phyloP scores from a whole-genome alignment of 2,888 invertebrate species.

The Taenaris catops region DNA sequence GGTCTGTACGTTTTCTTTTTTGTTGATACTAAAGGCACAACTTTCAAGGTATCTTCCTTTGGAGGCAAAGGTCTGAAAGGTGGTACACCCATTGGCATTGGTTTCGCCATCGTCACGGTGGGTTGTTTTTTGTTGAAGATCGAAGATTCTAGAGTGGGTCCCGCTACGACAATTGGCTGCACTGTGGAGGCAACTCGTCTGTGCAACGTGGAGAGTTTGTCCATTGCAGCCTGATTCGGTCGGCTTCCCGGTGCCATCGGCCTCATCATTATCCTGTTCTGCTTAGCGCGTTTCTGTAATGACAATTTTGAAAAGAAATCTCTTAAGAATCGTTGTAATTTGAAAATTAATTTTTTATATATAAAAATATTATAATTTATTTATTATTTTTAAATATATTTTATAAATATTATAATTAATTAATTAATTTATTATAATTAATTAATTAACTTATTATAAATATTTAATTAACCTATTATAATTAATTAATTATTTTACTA shows the following conservation, averaged over 20 bases:
- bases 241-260: conserved; percentile 49
- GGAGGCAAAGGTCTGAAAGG: conserved; percentile 89
- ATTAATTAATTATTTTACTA: too few relatives aligned
- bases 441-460: too few relatives aligned
- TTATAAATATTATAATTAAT: too few relatives aligned
- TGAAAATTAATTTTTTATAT: too few relatives aligned
- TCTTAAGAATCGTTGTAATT: too few relatives aligned
- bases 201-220: conserved; percentile 53
- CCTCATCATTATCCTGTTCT: conserved; percentile 69
- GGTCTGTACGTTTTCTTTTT: conserved; percentile 53
- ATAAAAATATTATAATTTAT: too few relatives aligned
- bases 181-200: conserved; percentile 49
- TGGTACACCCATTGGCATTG: conserved; percentile 83
- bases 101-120: conserved; percentile 70
- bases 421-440: too few relatives aligned
- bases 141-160: conserved; percentile 41
- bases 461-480: too few relatives aligned
- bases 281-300: conserved; percentile 73
- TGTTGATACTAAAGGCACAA: conserved; percentile 61
- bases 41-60: conserved; percentile 75
- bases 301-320: too few relatives aligned
- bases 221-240: conserved; percentile 60
- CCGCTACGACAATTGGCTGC: conserved; percentile 59
- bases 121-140: conserved; percentile 37
- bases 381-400: too few relatives aligned